Percentiles rank a stretch among this genome's conserved stretches.
phyloP scores from a whole-genome alignment of 2,797 vertebrate genomes.

The Enteromius afrohamiltoni region DNA sequence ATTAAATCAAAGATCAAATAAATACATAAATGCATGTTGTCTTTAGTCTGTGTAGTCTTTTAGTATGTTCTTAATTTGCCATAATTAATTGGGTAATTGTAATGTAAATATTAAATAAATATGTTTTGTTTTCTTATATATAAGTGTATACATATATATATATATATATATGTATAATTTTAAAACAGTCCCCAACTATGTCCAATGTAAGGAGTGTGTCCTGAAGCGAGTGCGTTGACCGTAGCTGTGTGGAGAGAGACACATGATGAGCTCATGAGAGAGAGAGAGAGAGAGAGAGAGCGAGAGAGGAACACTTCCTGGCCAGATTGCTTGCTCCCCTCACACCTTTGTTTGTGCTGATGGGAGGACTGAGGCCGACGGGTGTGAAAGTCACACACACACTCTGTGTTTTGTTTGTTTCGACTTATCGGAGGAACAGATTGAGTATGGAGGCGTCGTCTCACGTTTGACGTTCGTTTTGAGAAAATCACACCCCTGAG shows the following conservation, averaged over 20 bases:
- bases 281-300: slow-evolving; percentile 4
- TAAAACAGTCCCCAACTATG: background rate
- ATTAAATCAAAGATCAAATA: background rate
- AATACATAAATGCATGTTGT: background rate
- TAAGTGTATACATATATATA: too few relatives aligned
- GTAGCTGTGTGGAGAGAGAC: background rate
- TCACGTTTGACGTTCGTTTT: slow-evolving; percentile 80
- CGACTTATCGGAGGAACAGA: slow-evolving; percentile 68
- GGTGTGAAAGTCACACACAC: slow-evolving; percentile 54
- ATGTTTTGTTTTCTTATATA: background rate
- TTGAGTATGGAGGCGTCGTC: slow-evolving; percentile 77
- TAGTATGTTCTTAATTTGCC: background rate
- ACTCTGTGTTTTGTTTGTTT: slow-evolving; percentile 55
- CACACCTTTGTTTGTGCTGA: slow-evolving; percentile 68
- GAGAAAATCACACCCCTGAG: slow-evolving; percentile 87
- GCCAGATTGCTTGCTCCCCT: slow-evolving; percentile 69
- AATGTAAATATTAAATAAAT: background rate
- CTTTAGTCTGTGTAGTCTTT: background rate
- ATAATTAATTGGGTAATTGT: background rate
- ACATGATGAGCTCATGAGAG: slow-evolving; percentile 17
- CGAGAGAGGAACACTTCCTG: slow-evolving; percentile 62
- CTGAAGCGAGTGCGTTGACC: background rate
- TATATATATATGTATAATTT: too few relatives aligned
- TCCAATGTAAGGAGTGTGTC: background rate
- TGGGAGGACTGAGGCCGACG: slow-evolving; percentile 56